Conservation (phyloP, 2,113 vertebrate species). For the Trinectes maculatus region DNA sequence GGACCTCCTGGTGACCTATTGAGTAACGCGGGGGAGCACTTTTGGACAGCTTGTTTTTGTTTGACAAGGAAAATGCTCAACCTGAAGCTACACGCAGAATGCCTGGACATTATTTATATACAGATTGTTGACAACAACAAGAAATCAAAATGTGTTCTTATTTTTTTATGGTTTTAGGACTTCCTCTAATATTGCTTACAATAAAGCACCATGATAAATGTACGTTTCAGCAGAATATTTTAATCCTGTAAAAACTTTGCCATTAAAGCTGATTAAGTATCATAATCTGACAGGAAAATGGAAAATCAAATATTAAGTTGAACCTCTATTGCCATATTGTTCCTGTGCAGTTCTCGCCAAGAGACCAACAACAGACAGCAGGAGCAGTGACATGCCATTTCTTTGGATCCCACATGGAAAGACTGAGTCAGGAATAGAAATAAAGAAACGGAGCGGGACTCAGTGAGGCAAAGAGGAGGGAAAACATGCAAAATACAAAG, state of each 20-base stretch:
- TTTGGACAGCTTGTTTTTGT: constrained; percentile 8
- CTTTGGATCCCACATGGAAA: constrained; percentile 42
- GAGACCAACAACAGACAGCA: constrained; percentile 27
- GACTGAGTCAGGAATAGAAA: constrained; percentile 38
- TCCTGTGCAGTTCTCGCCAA: constrained; percentile 16
- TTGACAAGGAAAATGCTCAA: neutral
- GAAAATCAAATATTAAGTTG: too few relatives aligned
- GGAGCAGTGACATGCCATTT: constrained; percentile 20
- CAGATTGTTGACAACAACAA: too few relatives aligned
- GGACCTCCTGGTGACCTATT: constrained; percentile 46
- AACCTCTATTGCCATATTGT: constrained; percentile 26
- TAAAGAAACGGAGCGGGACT: neutral
- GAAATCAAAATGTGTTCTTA: too few relatives aligned
- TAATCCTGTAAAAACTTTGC: neutral
- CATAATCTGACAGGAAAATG: too few relatives aligned
- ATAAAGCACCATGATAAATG: neutral
- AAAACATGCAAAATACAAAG: neutral
- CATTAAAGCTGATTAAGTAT: constrained; percentile 18
- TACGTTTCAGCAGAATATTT: neutral
- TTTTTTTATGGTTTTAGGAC: too few relatives aligned
- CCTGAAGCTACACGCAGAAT: accelerated
- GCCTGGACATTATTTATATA: too few relatives aligned
- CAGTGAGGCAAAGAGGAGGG: neutral
- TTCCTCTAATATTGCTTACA: neutral
- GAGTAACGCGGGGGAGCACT: constrained; percentile 21